Conservation (phyloP, 2,113 vertebrate species). For the Isurus oxyrinchus region DNA sequence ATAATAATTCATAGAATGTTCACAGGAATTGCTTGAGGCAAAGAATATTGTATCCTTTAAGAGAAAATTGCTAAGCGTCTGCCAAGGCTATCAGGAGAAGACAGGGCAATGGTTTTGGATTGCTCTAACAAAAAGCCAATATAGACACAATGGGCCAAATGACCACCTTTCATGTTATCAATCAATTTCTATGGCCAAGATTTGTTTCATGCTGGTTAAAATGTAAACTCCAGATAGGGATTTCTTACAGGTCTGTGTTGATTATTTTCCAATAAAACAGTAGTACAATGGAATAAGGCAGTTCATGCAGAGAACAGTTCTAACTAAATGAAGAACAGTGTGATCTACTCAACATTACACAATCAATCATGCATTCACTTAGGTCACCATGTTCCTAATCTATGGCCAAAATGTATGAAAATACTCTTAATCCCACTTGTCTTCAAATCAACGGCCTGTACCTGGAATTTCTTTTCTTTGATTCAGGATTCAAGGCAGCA, state of each 20-base stretch:
- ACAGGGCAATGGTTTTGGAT: background rate
- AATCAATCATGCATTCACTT: background rate
- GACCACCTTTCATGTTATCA: background rate
- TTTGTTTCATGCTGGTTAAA: background rate
- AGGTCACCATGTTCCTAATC: background rate
- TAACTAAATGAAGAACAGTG: background rate
- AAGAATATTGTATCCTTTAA: no score
- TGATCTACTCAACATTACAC: background rate
- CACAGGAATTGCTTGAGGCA: no score
- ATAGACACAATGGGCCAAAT: background rate
- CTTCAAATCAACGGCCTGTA: background rate
- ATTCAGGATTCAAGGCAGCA: background rate
- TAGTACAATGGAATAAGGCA: background rate
- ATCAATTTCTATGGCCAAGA: background rate
- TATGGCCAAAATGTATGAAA: background rate
- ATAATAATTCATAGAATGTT: no score
- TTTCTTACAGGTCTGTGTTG: background rate
- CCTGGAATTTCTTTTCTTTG: background rate
- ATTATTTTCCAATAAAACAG: background rate
- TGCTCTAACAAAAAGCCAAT: background rate
- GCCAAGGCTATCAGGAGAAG: no score
- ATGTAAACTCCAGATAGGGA: background rate
- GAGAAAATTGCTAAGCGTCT: no score
- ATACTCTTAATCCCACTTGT: background rate
- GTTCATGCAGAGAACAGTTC: background rate